These are phyloP conservation scores for Apostichopus japonicus DNA, from an alignment of 35 echinoderm and acorn worm species.

Conservation along the genomic window DNA sequence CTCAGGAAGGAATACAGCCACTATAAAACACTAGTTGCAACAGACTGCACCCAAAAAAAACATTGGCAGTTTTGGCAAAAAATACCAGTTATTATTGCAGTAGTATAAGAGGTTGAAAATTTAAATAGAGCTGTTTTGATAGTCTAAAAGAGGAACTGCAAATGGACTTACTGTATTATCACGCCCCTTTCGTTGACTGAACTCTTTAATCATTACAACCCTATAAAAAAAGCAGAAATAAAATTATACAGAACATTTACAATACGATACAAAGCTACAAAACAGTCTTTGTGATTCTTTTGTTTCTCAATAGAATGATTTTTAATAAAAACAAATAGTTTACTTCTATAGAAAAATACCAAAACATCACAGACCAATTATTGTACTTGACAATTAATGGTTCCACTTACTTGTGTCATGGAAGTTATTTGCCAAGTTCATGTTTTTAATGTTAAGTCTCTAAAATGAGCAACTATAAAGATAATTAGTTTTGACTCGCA, in stretches of 20 bases:
- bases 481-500: background rate
- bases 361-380: background rate
- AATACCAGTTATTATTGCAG: too few relatives aligned
- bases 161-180: background rate
- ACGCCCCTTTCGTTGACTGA: conserved; percentile 7
- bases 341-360: background rate
- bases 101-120: too few relatives aligned
- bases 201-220: conserved; percentile 18
- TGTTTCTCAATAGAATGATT: too few relatives aligned
- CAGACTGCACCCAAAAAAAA: too few relatives aligned
- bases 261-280: too few relatives aligned
- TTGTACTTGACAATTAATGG: background rate
- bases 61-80: too few relatives aligned
- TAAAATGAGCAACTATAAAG: background rate
- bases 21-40: too few relatives aligned
- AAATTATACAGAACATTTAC: too few relatives aligned
- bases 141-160: too few relatives aligned
- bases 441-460: background rate
- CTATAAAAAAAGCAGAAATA: background rate
- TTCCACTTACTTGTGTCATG: background rate
- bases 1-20: too few relatives aligned
- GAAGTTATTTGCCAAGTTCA: background rate
- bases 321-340: background rate
- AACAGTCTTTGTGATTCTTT: too few relatives aligned
- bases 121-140: too few relatives aligned